A percentile compares a stretch with the other conserved stretches of the same genome.
phyloP scores from a whole-genome alignment of 1,140 invertebrate species.

The Bombus confusus region DNA sequence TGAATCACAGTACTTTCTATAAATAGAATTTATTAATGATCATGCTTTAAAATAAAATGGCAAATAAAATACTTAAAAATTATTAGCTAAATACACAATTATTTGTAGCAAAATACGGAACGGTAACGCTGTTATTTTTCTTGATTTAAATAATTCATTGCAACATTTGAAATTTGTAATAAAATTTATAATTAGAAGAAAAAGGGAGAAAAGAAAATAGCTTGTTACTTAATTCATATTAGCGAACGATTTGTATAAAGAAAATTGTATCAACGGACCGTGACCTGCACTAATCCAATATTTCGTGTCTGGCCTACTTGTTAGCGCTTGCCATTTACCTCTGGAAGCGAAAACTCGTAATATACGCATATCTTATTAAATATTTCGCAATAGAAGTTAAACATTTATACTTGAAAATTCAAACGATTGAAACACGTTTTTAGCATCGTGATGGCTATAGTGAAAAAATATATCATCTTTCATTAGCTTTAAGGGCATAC shows the following conservation, averaged over 20 bases:
- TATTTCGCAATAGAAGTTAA: constrained; percentile 31
- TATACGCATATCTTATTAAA: constrained; percentile 46
- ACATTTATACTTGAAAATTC: not conserved
- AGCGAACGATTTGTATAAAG: not conserved
- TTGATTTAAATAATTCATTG: not conserved
- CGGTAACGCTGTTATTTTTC: not conserved
- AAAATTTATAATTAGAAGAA: not conserved
- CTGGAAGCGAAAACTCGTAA: constrained; percentile 49
- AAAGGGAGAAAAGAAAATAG: not conserved
- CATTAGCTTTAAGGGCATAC: too few species aligned
- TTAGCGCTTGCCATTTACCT: constrained; percentile 25
- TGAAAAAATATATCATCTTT: not conserved
- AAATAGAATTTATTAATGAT: not conserved
- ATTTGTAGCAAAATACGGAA: not conserved
- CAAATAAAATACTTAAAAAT: not conserved
- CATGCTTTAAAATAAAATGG: not conserved
- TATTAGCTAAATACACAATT: not conserved
- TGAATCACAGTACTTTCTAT: not conserved
- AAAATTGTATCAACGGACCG: constrained; percentile 20
- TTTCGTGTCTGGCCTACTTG: constrained; percentile 59
- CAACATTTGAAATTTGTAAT: not conserved
- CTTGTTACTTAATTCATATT: not conserved
- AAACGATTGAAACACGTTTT: not conserved
- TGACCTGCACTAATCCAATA: constrained; percentile 48
- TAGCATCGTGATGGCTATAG: not conserved